phyloP scores from a whole-genome alignment of 2,113 vertebrate genomes.

The Hemibagrus wyckioides region DNA sequence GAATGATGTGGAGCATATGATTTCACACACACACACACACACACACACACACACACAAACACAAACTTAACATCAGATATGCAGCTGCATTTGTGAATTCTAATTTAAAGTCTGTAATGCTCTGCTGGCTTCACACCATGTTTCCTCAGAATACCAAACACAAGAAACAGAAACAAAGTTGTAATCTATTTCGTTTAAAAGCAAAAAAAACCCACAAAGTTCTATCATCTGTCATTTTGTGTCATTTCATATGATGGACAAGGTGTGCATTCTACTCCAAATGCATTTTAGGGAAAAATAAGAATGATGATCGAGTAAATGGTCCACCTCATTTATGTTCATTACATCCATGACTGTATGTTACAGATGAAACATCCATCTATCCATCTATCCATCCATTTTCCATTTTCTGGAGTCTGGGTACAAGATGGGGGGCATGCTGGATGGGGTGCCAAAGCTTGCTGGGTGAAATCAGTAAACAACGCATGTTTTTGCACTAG shows the following conservation, averaged over 20 bases:
- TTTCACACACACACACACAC: background rate
- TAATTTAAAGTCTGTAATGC: constrained; percentile 17
- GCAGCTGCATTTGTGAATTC: constrained; percentile 15
- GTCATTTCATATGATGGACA: background rate
- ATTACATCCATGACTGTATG: background rate
- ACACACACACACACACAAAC: background rate
- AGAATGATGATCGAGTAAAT: background rate
- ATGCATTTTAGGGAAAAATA: background rate
- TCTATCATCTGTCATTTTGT: background rate
- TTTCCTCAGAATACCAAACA: background rate
- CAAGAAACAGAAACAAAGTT: background rate
- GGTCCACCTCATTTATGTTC: background rate
- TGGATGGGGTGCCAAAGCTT: too few relatives aligned
- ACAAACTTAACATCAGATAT: background rate
- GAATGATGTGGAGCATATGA: background rate
- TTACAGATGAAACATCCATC: too few relatives aligned
- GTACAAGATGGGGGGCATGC: too few relatives aligned
- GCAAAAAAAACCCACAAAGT: background rate
- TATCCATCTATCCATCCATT: too few relatives aligned
- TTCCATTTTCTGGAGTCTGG: too few relatives aligned
- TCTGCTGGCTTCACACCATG: background rate
- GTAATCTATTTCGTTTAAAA: background rate
- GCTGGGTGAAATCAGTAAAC: too few relatives aligned
- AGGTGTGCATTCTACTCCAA: background rate
- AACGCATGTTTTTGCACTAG: too few relatives aligned